Conservation (phyloP, 2,888 invertebrate species). For the Callyntrura sp. region DNA sequence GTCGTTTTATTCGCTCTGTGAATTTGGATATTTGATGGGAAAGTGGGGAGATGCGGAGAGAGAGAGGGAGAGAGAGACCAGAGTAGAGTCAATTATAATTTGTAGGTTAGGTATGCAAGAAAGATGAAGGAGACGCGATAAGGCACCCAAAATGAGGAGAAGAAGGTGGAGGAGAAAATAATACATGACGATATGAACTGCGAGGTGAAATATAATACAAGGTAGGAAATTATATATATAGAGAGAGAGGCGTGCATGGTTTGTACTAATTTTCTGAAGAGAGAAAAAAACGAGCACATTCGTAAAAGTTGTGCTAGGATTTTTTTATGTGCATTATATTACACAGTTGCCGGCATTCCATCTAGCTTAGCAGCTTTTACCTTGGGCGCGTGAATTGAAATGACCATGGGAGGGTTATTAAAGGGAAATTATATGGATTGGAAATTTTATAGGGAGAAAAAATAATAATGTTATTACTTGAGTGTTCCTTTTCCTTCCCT, state of each 20-base stretch:
- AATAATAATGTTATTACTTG: background rate
- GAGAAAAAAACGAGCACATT: background rate
- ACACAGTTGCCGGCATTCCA: slow-evolving; percentile 15
- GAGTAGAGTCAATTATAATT: slow-evolving; percentile 53
- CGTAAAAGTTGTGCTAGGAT: too few species aligned
- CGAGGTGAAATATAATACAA: background rate
- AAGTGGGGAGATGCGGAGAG: background rate
- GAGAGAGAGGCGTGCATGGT: too few species aligned
- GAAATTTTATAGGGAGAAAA: slow-evolving; percentile 20
- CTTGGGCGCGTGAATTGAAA: slow-evolving; percentile 31
- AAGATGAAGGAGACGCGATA: slow-evolving; percentile 52
- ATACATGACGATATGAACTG: background rate
- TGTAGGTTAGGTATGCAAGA: slow-evolving; percentile 59
- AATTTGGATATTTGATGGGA: slow-evolving; percentile 42
- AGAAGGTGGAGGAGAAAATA: slow-evolving; percentile 55
- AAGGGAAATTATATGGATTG: slow-evolving; percentile 34
- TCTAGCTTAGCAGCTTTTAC: background rate
- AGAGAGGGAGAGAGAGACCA: background rate
- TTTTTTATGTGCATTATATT: background rate
- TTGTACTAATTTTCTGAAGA: too few species aligned
- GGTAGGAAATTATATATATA: background rate
- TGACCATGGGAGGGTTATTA: slow-evolving; percentile 26
- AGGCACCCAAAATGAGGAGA: background rate
- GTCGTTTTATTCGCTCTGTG: slow-evolving; percentile 26
- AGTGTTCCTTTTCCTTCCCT: background rate